These are phyloP conservation scores for Spea multiplicata DNA, from an alignment of 2,113 vertebrate species.

Conservation along the genomic window DNA sequence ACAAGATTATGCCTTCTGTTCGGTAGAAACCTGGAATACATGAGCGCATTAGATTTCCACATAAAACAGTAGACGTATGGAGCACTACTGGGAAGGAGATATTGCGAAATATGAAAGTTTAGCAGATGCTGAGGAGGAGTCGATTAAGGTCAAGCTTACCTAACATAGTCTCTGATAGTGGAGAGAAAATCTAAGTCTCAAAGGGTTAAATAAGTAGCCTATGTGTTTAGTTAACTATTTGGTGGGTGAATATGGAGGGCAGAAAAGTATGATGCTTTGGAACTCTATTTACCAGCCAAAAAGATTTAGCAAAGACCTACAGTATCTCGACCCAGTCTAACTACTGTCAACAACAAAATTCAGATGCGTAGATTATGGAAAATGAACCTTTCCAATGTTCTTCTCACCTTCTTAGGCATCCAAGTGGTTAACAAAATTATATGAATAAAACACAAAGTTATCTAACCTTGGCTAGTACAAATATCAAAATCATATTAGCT, in stretches of 20 bases:
- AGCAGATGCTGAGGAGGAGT: constrained; percentile 41
- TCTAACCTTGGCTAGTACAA: no score
- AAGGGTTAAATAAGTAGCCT: constrained; percentile 38
- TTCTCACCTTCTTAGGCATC: no score
- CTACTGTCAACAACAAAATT: constrained; percentile 39
- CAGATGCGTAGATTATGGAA: neutral
- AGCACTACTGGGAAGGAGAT: constrained; percentile 22
- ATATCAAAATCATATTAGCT: no score
- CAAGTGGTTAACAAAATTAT: no score
- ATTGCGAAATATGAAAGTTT: constrained; percentile 46
- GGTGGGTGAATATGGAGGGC: constrained; percentile 38
- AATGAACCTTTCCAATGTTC: no score
- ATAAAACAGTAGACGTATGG: constrained; percentile 26
- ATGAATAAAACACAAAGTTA: no score
- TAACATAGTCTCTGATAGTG: constrained; percentile 12
- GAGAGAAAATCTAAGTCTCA: neutral
- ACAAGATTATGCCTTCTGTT: neutral
- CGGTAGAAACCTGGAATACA: neutral
- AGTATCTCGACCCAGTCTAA: constrained; percentile 26
- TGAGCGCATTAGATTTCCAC: constrained; percentile 1
- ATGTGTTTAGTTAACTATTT: constrained; percentile 38
- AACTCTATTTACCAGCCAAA: constrained; percentile 18
- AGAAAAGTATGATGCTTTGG: constrained; percentile 21
- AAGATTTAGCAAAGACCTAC: constrained; percentile 5
- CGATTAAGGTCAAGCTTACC: constrained; percentile 32